phyloP scores from a whole-genome alignment of 2,888 invertebrate species.

The Malthinus seriepunctatus region DNA sequence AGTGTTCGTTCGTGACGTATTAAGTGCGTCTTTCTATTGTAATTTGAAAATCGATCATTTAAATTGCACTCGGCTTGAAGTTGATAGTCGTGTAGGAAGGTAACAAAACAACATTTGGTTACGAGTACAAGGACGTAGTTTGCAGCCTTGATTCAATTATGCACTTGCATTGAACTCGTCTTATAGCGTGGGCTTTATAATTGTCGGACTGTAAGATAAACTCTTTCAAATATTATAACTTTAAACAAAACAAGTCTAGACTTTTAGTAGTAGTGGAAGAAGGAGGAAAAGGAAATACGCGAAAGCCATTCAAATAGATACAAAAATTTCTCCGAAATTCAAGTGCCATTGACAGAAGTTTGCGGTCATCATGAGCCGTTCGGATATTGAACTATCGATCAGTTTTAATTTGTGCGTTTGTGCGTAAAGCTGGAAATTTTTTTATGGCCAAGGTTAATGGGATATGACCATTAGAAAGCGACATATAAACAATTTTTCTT shows the following conservation, averaged over 20 bases:
- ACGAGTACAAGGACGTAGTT: slow-evolving; percentile 28
- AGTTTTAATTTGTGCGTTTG: background rate
- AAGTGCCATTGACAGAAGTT: background rate
- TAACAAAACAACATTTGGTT: slow-evolving; percentile 28
- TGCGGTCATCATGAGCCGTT: background rate
- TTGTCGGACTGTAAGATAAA: slow-evolving; percentile 13
- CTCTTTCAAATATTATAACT: slow-evolving; percentile 2
- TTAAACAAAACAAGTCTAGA: slow-evolving; percentile 18
- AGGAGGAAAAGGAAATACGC: slow-evolving; percentile 15
- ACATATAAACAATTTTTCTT: too few relatives aligned
- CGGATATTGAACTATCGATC: slow-evolving; percentile 10
- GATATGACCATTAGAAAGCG: too few relatives aligned
- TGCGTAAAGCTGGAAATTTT: background rate
- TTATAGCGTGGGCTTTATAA: slow-evolving; percentile 10
- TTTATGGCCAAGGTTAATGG: too few relatives aligned
- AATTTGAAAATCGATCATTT: too few relatives aligned
- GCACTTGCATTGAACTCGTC: slow-evolving; percentile 26
- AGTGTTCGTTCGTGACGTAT: too few relatives aligned
- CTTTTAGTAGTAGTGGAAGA: slow-evolving; percentile 2
- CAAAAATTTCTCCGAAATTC: slow-evolving; percentile 11
- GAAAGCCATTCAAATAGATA: background rate
- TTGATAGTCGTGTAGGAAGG: too few relatives aligned
- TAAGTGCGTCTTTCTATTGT: too few relatives aligned
- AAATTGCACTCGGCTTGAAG: too few relatives aligned
- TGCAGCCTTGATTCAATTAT: slow-evolving; percentile 32